Percentiles rank a stretch among this genome's conserved stretches.
Evolutionary conservation across 2,797 vertebrate genomes (phyloP).

Genomic region (Borostomias antarcticus): DNA sequence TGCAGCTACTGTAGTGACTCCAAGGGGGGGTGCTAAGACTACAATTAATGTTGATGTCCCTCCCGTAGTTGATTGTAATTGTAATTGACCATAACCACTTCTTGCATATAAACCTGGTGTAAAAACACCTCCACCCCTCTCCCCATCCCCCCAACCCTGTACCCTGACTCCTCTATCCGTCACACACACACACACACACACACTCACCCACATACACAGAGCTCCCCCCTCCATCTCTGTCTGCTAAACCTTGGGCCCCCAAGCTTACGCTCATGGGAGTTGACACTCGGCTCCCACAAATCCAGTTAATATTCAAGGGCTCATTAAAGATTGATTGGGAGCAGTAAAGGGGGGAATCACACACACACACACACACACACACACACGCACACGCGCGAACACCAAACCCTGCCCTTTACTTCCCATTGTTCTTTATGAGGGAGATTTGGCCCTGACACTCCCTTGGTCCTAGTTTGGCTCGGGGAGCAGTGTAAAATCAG

Average conservation of each 20-base stretch:
- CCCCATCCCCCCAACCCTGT: neutral
- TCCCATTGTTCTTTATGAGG: slow-evolving; percentile 75
- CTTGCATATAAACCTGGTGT: slow-evolving; percentile 72
- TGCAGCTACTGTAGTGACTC: slow-evolving; percentile 7
- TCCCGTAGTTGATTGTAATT: slow-evolving; percentile 79
- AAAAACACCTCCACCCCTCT: slow-evolving; percentile 40
- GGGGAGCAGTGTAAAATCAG: neutral
- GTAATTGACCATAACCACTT: slow-evolving; percentile 79
- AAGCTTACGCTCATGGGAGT: slow-evolving; percentile 73
- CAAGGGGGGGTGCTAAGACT: slow-evolving; percentile 49
- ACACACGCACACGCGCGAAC: slow-evolving; percentile 66
- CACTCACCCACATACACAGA: slow-evolving; percentile 1
- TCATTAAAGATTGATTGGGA: slow-evolving; percentile 83
- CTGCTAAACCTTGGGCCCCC: slow-evolving; percentile 60
- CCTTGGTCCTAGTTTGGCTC: slow-evolving; percentile 65
- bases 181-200: neutral
- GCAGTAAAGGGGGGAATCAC: slow-evolving; percentile 65
- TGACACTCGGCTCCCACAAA: slow-evolving; percentile 72
- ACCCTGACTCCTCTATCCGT: neutral
- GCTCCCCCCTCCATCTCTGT: slow-evolving; percentile 33
- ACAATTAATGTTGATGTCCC: slow-evolving; percentile 67
- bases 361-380: too few relatives aligned
- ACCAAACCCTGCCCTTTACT: slow-evolving; percentile 68
- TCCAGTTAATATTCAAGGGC: slow-evolving; percentile 82
- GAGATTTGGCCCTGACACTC: slow-evolving; percentile 60